Evolutionary conservation across 2,113 vertebrate species (phyloP).

Genomic region (Machaerirhynchus nigripectus): DNA sequence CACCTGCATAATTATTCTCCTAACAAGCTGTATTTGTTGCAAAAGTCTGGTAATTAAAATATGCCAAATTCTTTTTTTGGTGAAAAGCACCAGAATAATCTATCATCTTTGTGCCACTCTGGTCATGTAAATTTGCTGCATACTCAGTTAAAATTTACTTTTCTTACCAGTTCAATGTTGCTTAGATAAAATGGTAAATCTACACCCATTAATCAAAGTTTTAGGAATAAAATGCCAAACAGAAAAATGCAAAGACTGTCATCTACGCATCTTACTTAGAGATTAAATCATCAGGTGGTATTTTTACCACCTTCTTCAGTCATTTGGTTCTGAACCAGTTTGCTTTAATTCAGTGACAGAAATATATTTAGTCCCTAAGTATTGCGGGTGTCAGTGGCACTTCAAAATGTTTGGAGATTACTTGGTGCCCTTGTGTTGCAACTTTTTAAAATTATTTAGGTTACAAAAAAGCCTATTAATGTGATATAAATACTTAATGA

Average conservation of each 20-base stretch:
- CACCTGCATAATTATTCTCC: not conserved
- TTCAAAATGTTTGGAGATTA: not conserved
- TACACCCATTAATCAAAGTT: not conserved
- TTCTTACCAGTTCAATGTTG: not conserved
- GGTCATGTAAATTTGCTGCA: not conserved
- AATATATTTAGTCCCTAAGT: not conserved
- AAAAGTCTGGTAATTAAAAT: not conserved
- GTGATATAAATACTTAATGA: constrained; percentile 37
- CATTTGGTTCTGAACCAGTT: not conserved
- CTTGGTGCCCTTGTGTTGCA: not conserved
- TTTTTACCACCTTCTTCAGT: not conserved
- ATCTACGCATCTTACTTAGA: not conserved
- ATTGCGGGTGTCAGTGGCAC: not conserved
- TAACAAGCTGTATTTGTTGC: not conserved
- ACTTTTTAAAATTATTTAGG: not conserved
- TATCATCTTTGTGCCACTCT: not conserved
- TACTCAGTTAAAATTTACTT: not conserved
- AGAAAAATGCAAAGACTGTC: not conserved
- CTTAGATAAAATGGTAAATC: not conserved
- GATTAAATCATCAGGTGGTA: not conserved
- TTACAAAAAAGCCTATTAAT: not conserved
- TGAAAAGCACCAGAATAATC: not conserved
- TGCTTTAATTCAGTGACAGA: not conserved
- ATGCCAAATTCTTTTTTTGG: not conserved
- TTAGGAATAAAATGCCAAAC: not conserved